Base-by-base conservation (phyloP, 2,113 vertebrate genomes). In the Elanus axillaris region DNA sequence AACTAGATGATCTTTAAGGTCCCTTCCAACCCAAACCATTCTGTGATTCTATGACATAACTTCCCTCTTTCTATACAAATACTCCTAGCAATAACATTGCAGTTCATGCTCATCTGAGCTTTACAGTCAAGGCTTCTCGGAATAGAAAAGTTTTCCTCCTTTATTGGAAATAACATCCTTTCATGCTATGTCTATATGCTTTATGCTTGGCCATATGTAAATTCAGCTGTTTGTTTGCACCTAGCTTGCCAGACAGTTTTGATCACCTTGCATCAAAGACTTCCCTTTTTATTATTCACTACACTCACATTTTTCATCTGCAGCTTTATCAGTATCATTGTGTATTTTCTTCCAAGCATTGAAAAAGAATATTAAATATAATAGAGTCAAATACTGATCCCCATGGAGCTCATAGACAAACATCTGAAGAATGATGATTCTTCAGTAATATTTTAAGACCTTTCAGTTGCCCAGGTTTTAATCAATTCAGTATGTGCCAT, bases 371-470 rank as follows among this genome's bases (percentile, higher is more conserved):
- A 75, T 76, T 86, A 76, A 89, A 90, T 85, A 29, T 60, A 93
- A 60, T 52, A 79, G 38, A 83, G 45, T 73, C 56, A 94, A 91
- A 94, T 36, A 88, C 62, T n/a, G 15, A 72, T 85, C 43, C 27
- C 19, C 0, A 1, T n/a, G 66, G 40, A 73, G 20, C 81, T 85
- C 2, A 0, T 17, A 81, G 73, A 52, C 23, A 90, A 87, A 79
- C 8, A 29, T 66, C 66, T 62, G 53, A 94, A 82, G 40, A 90
- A 76, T 72, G 58, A 72, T 53, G 26, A 72, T 64, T 82, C 53
- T 79, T 91, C 77, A 79, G 53, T 79, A 91, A 53, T 90, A 91
- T 79, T 95, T 94, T 94, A 85, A 91, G 74, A 84, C 38, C 64
- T 91, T 94, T 81, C 42, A 56, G 68, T 85, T 85, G 43, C 31